Base-by-base conservation (phyloP, 2,113 vertebrate species). In the Toxostoma redivivum region DNA sequence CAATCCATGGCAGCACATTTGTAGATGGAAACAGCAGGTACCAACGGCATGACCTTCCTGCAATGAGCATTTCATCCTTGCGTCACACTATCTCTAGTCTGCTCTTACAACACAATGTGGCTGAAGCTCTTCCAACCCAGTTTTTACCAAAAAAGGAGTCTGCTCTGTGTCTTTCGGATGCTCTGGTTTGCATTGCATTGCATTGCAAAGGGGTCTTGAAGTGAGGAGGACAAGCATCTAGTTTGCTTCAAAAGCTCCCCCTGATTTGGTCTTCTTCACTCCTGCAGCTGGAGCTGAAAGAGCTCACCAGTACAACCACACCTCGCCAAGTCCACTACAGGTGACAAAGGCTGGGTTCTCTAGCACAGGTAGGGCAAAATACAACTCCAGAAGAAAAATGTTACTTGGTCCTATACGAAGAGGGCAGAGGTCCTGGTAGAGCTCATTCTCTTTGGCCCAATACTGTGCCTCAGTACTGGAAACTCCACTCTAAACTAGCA, bases 1-100 rank as follows among this genome's bases (percentile, higher is more conserved):
- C 27, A 80, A 54, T 3, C 48, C 24, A 23, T 2, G 3, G 50
- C 45, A 88, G 37, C 3, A 24, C 53, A 53, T 16, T 1, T 60
- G 24, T 1, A 64, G 33, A 74, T 23, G 24, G 42, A 51, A 78
- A 28, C 23, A 48, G 56, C 1, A 1, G n/a, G 44, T 78, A 87
- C 35, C 9, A 5, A 40, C 7, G 24, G 45, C 6, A 14, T 2
- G 0, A 27, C 23, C 23, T 65, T 73, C 71, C 25, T 0, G 0
- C 42, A n/a, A 4, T 0, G 20, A 72, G 35, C 15, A 14, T 23
- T 80, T 37, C 22, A 9, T 5, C 70, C 85, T 64, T 37, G 23
- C 45, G 13, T 61, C 79, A 80, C 7, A 6, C 13, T 10, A 83
- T 31, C 50, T 76, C 37, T 19, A 40, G 19, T 15, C 54, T 2